Conservation (phyloP, 1,140 invertebrate genomes). For the Drosophila nigrodunni region DNA sequence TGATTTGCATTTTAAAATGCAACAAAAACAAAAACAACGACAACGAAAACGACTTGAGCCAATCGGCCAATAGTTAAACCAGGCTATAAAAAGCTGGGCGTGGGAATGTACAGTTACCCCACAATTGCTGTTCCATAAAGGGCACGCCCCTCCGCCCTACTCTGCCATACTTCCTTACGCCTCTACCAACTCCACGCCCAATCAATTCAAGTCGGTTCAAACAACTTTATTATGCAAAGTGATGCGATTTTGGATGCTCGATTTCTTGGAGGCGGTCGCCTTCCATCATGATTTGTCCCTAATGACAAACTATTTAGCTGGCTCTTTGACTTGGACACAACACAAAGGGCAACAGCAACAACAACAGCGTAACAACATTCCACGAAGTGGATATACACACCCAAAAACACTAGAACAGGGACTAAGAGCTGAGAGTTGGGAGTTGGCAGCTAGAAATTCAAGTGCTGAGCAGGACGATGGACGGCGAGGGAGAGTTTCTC, state of each 20-base stretch:
- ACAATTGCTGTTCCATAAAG: slow-evolving; percentile 12
- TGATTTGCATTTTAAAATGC: slow-evolving; percentile 50
- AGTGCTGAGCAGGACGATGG: too few relatives aligned
- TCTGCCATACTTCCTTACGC: neutral
- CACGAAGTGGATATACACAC: slow-evolving; percentile 9
- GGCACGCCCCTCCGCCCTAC: neutral
- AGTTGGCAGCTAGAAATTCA: too few relatives aligned
- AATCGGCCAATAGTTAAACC: neutral
- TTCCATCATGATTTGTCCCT: slow-evolving; percentile 64
- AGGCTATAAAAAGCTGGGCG: slow-evolving; percentile 43
- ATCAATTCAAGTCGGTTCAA: slow-evolving; percentile 5
- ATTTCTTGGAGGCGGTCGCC: neutral
- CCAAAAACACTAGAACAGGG: slow-evolving; percentile 16
- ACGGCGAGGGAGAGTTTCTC: neutral
- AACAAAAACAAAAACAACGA: neutral
- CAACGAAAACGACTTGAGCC: neutral
- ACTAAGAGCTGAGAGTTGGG: neutral
- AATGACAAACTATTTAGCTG: slow-evolving; percentile 59
- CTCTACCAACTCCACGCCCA: neutral
- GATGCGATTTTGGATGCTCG: slow-evolving; percentile 29
- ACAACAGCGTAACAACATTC: slow-evolving; percentile 18
- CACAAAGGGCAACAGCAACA: slow-evolving; percentile 22
- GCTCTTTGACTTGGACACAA: slow-evolving; percentile 5
- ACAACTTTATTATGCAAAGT: slow-evolving; percentile 78
- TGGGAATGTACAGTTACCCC: slow-evolving; percentile 53